Evolutionary conservation across 2,888 invertebrate species (phyloP).

Genomic region (Panzeria rudis): DNA sequence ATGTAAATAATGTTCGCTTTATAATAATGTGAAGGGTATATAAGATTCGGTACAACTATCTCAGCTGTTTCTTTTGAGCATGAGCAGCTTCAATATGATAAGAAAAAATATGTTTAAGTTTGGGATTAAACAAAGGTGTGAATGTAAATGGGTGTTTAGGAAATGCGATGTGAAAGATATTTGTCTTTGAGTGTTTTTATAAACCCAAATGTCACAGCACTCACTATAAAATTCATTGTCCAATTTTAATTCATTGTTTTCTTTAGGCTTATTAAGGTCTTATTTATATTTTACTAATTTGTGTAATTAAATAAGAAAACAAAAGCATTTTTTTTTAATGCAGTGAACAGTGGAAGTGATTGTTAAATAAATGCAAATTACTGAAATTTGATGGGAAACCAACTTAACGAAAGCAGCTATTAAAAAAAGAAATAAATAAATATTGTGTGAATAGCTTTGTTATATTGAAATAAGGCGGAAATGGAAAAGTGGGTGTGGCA

Average conservation of each 20-base stretch:
- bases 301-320: conserved; percentile 3
- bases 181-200: conserved; percentile 15
- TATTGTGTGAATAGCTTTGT: too few species aligned
- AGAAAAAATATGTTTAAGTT: background rate
- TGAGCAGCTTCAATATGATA: background rate
- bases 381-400: background rate
- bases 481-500: too few species aligned
- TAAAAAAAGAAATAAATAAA: too few species aligned
- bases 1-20: too few species aligned
- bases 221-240: conserved; percentile 2
- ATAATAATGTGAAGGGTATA: background rate
- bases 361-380: background rate
- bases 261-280: background rate
- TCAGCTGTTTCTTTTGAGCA: background rate
- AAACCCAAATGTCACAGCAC: background rate
- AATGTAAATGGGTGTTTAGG: conserved; percentile 6
- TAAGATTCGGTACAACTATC: background rate
- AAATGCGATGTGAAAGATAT: conserved; percentile 26
- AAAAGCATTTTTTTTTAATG: background rate
- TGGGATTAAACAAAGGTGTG: conserved; percentile 10
- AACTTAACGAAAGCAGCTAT: background rate
- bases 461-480: too few species aligned
- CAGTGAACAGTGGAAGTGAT: background rate
- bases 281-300: conserved; percentile 17
- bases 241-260: background rate